Conservation (phyloP, 1,140 invertebrate genomes). For the Drosophila bipectinata region DNA sequence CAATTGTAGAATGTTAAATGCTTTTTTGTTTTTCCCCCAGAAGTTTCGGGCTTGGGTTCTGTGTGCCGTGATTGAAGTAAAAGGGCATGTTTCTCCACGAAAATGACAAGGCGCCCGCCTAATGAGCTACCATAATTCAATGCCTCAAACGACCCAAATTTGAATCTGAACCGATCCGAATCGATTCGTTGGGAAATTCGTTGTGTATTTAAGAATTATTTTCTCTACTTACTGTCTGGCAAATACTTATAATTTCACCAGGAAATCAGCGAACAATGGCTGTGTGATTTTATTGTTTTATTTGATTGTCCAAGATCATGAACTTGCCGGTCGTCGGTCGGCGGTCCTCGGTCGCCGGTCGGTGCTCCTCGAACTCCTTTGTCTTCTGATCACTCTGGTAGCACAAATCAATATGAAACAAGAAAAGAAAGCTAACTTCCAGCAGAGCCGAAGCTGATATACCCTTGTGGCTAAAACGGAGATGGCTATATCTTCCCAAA, state of each 20-base stretch:
- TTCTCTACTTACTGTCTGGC: background rate
- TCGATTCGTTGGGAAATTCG: conserved; percentile 27
- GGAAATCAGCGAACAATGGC: conserved; percentile 55
- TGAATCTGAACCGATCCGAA: conserved; percentile 34
- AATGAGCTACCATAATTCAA: conserved; percentile 79
- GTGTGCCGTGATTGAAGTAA: conserved; percentile 72
- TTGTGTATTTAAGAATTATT: conserved; percentile 11
- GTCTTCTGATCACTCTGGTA: conserved; percentile 72
- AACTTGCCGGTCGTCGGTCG: conserved; percentile 52
- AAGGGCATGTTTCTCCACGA: conserved; percentile 58
- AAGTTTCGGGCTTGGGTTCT: conserved; percentile 14
- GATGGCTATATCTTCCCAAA: too few relatives aligned
- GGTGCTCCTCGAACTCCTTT: conserved; percentile 36
- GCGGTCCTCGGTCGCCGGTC: conserved; percentile 18
- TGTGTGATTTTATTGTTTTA: conserved; percentile 42
- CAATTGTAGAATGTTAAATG: conserved; percentile 66
- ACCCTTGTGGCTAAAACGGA: too few relatives aligned
- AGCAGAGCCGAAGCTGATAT: too few relatives aligned
- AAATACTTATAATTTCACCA: conserved; percentile 1
- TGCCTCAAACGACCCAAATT: conserved; percentile 65
- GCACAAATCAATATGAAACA: conserved; percentile 71
- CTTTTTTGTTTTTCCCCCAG: conserved; percentile 15
- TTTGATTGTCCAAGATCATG: conserved; percentile 73
- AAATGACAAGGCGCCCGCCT: conserved; percentile 58
- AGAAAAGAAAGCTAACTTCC: too few relatives aligned